Conservation (phyloP, 2,888 invertebrate genomes). For the Erebia palarica region DNA sequence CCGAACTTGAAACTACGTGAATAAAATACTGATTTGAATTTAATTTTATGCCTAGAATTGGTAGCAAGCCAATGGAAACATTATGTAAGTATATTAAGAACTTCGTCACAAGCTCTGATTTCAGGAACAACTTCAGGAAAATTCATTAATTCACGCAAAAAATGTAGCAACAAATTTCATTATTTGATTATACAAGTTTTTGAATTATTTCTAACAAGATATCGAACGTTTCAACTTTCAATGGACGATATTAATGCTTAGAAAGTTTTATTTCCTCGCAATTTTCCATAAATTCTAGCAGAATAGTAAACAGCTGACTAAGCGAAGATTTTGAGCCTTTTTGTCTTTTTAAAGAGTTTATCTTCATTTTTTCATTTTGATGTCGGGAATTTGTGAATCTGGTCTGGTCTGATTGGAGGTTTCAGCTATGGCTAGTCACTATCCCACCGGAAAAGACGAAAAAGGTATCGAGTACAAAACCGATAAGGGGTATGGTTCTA, state of each 20-base stretch:
- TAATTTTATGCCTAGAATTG: conserved; percentile 19
- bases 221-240: background rate
- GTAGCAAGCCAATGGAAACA: conserved; percentile 8
- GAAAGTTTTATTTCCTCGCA: background rate
- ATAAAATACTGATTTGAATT: conserved; percentile 20
- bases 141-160: background rate
- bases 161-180: background rate
- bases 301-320: background rate
- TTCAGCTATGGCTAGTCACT: no score
- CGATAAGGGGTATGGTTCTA: no score
- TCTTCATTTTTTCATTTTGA: no score
- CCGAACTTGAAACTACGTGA: conserved; percentile 19
- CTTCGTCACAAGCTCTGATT: background rate
- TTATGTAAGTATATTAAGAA: background rate
- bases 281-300: background rate
- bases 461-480: no score
- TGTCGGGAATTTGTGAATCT: no score
- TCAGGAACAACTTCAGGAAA: no score
- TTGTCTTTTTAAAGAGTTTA: background rate
- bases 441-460: no score
- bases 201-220: background rate
- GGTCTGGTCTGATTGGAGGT: no score
- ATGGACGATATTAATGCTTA: background rate
- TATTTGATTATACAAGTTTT: background rate
- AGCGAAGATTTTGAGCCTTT: background rate